Evolutionary conservation across 2,888 invertebrate genomes (phyloP).

Genomic region (Nysson spinosus): DNA sequence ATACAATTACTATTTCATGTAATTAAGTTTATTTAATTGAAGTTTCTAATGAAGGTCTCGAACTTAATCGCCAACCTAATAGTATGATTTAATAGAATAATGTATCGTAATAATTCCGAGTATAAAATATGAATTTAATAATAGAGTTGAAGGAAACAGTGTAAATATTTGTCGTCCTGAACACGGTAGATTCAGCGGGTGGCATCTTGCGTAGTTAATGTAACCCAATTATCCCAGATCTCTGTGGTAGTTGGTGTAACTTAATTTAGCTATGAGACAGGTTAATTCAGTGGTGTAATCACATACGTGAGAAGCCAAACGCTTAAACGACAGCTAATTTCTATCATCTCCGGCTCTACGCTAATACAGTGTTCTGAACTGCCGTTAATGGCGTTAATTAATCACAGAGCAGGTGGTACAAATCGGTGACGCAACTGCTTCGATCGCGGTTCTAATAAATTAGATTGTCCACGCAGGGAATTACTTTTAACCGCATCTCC

Average conservation of each 20-base stretch:
- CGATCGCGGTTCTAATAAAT: constrained; percentile 24
- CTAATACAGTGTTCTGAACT: constrained; percentile 15
- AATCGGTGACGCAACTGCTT: constrained; percentile 33
- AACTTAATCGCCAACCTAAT: too few relatives aligned
- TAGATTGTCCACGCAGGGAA: constrained; percentile 18
- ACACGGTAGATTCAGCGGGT: too few relatives aligned
- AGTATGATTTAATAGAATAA: too few relatives aligned
- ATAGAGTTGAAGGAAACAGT: too few relatives aligned
- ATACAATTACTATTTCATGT: too few relatives aligned
- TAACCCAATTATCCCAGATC: neutral
- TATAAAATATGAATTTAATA: too few relatives aligned
- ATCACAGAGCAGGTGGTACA: constrained; percentile 37
- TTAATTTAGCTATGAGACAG: constrained; percentile 12
- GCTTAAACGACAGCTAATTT: constrained; percentile 48
- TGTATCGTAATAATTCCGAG: too few relatives aligned
- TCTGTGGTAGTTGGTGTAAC: neutral
- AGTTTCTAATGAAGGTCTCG: too few relatives aligned
- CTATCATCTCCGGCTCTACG: constrained; percentile 27
- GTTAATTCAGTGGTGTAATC: constrained; percentile 7
- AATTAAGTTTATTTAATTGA: too few relatives aligned
- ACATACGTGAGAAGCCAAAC: constrained; percentile 9
- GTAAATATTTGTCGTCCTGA: constrained; percentile 4
- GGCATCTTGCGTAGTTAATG: constrained; percentile 3
- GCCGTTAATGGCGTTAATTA: constrained; percentile 45
- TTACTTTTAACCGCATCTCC: constrained; percentile 28